phyloP scores from a whole-genome alignment of 2,113 vertebrate species.

The Cryptotis parvus region DNA sequence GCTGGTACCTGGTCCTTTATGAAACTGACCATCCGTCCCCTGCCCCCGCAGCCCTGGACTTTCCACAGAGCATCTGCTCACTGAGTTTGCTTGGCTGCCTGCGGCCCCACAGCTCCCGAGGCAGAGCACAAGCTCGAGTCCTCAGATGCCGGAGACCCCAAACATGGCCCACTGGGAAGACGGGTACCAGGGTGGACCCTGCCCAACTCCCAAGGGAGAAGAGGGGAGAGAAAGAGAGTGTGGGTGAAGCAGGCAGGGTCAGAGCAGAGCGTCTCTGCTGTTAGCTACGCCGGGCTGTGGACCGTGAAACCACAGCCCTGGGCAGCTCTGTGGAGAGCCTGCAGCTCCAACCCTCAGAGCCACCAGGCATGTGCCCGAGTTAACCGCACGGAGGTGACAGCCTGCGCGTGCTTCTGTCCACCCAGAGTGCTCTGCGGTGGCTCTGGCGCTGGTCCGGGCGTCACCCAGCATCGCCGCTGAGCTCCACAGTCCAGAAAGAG shows the following conservation, averaged over 20 bases:
- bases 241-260: conserved; percentile 2
- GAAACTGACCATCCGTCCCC: background rate
- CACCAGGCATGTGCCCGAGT: background rate
- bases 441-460: too few species aligned
- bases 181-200: too few species aligned
- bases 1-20: background rate
- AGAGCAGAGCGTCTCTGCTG: conserved; percentile 40
- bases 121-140: background rate
- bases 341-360: background rate
- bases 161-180: too few species aligned
- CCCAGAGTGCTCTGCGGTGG: background rate
- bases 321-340: conserved; percentile 67
- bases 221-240: conserved; percentile 49
- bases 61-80: background rate
- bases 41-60: background rate
- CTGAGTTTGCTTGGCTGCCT: background rate
- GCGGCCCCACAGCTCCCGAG: background rate
- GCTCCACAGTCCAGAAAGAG: background rate
- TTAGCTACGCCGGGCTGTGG: background rate
- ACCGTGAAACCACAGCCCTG: conserved; percentile 74
- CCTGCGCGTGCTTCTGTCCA: background rate
- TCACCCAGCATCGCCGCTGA: background rate
- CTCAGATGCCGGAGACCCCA: background rate
- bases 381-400: conserved; percentile 53
- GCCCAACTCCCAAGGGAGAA: background rate